Conservation (phyloP, 1,140 invertebrate species). For the Drosophila asahinai region DNA sequence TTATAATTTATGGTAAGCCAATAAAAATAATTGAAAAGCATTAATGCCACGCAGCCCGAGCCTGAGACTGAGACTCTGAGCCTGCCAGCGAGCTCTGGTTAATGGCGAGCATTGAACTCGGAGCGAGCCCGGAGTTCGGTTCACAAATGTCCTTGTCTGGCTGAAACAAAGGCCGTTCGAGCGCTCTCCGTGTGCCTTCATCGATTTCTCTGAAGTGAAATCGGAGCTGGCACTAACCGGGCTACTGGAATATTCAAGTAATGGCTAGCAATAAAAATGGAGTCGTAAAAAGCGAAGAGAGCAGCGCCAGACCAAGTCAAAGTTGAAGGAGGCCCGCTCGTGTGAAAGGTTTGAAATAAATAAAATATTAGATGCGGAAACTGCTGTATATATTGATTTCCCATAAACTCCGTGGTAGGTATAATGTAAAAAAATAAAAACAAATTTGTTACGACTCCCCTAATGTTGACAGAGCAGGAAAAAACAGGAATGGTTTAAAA, state of each 20-base stretch:
- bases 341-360: slow-evolving; percentile 67
- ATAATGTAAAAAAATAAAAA: slow-evolving; percentile 10
- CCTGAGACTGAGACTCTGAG: slow-evolving; percentile 7
- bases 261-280: slow-evolving; percentile 63
- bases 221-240: slow-evolving; percentile 44
- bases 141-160: slow-evolving; percentile 42
- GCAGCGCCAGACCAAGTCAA: slow-evolving; percentile 44
- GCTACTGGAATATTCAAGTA: slow-evolving; percentile 50
- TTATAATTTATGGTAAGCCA: slow-evolving; percentile 79
- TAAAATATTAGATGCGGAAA: slow-evolving; percentile 52
- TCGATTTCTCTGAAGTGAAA: slow-evolving; percentile 41
- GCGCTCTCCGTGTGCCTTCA: slow-evolving; percentile 8
- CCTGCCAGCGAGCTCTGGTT: slow-evolving; percentile 25
- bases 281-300: slow-evolving; percentile 51
- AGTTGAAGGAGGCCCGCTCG: slow-evolving; percentile 45
- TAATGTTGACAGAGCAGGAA: not conserved
- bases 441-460: slow-evolving; percentile 6
- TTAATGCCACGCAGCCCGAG: slow-evolving; percentile 50
- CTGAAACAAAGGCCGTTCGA: slow-evolving; percentile 30
- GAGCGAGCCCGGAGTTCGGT: slow-evolving; percentile 6
- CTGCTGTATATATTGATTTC: slow-evolving; percentile 39
- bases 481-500: not conserved
- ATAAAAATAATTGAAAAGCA: slow-evolving; percentile 79
- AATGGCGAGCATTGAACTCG: slow-evolving; percentile 44
- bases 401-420: slow-evolving; percentile 24